Base-by-base conservation (phyloP, 1,140 invertebrate species). In the Helicoverpa zea region DNA sequence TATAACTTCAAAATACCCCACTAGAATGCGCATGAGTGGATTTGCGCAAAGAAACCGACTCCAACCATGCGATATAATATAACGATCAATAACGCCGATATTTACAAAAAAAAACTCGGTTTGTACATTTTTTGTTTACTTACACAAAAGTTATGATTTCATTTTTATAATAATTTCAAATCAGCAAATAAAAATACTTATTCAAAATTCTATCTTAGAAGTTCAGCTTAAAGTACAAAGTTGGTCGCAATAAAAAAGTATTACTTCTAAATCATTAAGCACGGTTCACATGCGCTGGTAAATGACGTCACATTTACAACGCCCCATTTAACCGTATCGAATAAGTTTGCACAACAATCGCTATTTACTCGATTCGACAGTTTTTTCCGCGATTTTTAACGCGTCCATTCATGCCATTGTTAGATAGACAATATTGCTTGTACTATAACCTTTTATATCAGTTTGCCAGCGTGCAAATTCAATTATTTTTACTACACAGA, bases 331-430 rank as follows among this genome's bases (percentile, higher is more conserved):
- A 85, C 79, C 91, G 90, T 85, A 86, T 91, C 91, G 88, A 90
- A 93, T 93, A 84, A 94, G 92, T 94, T 93, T 93, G 91, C 90
- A 92, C 92, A 92, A 94, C 92, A 94, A 90, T 89, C 88, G 88
- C 80, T 90, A 88, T 94, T 94, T 94, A 94, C 92, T 92, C 89
- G 86, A 93, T 91, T 86, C 85, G 87, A 86, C 88, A 82, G 88
- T 90, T 93, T 94, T 94, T 94, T 86, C 84, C 86, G 86, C 84
- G 86, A 90, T 93, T 91, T 92, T 92, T 87, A 91, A 93, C 89
- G 91, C 88, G 84, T 86, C 81, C 85, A 86, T 92, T 86, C 85
- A 84, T 82, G 64, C 72, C 74, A 87, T 94, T 91, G 89, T 90
- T 64, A 64, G 64, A 78, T 81, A 86, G 79, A 89, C 86, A 82